Base-by-base conservation (phyloP, 2,797 vertebrate species). In the Falco cherrug region DNA sequence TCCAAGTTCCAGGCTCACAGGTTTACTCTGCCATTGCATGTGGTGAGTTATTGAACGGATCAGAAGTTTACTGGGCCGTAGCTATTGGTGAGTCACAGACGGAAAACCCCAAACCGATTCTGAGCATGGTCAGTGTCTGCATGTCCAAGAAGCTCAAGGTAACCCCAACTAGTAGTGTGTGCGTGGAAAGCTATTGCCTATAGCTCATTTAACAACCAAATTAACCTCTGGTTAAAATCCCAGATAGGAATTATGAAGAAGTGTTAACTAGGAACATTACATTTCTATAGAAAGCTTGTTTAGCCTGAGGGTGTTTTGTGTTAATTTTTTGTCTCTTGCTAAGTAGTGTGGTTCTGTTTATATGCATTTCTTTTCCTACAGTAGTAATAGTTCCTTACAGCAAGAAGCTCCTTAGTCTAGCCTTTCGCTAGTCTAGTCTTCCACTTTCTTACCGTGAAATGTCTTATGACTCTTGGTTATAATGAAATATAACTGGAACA, bases 21-120 rank as follows among this genome's bases (percentile, higher is more conserved):
- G 98, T 99, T 97, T 99, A 99, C 98, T 99, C 99, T 98, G 98
- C 99, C 96, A 99, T 99, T 71, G 99, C 99, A 88, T 99, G 99
- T 77, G 99, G 99, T 99, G 98, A 98, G 98, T 98, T 98, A 97
- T 97, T 98, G 98, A 97, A 68, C 5, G 98, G 98, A 95, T 98
- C 99, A 71, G 99, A 99, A 98, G 97, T 98, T 97, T 99, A 99
- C 98, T 99, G 99, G 99, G 98, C 99, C 95, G 91, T 99, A 91
- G 99, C 99, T 88, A 98, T 98, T 70, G 99, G 99, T 99, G 98
- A 98, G 98, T 98, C 97, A 95, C 88, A 85, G 95, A 96, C 0
- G 31, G 69, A 88, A 96, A 96, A 91, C 33, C 33, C 79, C 61
- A 67, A 91, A 94, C 35, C 1, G 7, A 56, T 96, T 94, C 76